These are phyloP conservation scores for Chrysocyon brachyurus DNA, from an alignment of 2,797 vertebrate genomes.

Conservation along the genomic window DNA sequence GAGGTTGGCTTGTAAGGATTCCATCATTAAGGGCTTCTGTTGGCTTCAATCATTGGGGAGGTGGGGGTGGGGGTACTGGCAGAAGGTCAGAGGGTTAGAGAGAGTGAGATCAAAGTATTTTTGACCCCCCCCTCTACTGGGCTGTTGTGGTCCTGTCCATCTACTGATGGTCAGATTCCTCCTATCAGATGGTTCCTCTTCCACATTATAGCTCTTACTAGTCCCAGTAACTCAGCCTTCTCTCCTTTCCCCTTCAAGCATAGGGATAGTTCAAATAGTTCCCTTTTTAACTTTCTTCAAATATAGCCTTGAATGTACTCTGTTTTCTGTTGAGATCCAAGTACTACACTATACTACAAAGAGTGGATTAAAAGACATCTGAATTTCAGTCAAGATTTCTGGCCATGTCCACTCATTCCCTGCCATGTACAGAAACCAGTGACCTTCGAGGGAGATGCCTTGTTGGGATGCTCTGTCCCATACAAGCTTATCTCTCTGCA, in stretches of 20 bases:
- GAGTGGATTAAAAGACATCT: neutral
- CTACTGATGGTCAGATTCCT: neutral
- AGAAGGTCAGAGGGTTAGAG: neutral
- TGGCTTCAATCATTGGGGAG: neutral
- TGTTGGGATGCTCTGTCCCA: neutral
- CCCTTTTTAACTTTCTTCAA: neutral
- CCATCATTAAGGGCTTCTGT: neutral
- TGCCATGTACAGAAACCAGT: neutral
- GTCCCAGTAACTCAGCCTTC: neutral
- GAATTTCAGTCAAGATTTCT: neutral
- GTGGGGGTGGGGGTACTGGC: too few species aligned
- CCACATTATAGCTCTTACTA: neutral
- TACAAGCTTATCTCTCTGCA: neutral
- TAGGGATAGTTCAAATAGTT: neutral
- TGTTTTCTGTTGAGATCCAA: neutral
- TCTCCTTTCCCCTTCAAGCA: neutral
- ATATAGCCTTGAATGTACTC: neutral
- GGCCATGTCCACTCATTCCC: neutral
- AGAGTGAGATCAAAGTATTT: neutral
- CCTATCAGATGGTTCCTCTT: neutral
- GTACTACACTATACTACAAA: neutral
- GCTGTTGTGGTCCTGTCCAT: neutral
- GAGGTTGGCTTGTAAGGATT: neutral
- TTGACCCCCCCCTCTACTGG: neutral
- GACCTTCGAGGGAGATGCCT: neutral